phyloP scores from a whole-genome alignment of 2,888 invertebrate species.

The Meandrusa payeni region DNA sequence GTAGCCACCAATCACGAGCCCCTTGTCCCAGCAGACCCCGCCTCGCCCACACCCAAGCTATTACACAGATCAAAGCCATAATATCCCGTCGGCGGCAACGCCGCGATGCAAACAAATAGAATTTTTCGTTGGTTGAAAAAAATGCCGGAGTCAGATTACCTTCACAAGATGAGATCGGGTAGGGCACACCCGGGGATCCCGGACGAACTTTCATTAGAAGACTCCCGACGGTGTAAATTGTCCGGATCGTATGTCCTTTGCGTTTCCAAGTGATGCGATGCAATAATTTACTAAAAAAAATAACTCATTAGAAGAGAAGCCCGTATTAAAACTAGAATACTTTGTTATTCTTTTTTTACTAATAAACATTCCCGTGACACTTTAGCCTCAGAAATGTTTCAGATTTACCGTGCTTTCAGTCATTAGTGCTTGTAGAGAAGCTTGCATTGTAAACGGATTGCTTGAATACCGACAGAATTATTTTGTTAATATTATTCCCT shows the following conservation, averaged over 20 bases:
- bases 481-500: no score
- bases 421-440: no score
- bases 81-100: slow-evolving; percentile 53
- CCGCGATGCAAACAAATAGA: slow-evolving; percentile 56
- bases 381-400: no score
- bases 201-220: slow-evolving; percentile 8
- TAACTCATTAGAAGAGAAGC: no score
- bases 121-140: slow-evolving; percentile 54
- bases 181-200: slow-evolving; percentile 4
- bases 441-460: no score
- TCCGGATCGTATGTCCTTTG: background rate
- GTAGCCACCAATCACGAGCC: slow-evolving; percentile 49
- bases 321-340: no score
- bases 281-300: no score
- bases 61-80: slow-evolving; percentile 61
- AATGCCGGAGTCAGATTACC: slow-evolving; percentile 26
- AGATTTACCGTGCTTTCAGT: no score
- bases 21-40: slow-evolving; percentile 45
- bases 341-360: no score
- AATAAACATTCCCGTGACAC: no score
- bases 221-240: slow-evolving; percentile 4
- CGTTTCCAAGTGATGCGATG: slow-evolving; percentile 1
- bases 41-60: slow-evolving; percentile 58
- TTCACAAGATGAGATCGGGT: slow-evolving; percentile 15
- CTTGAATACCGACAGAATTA: no score